A percentile compares a stretch with the other conserved stretches of the same genome.
Evolutionary conservation across 2,797 vertebrate species (phyloP).

Genomic region (Anguilla megastoma): DNA sequence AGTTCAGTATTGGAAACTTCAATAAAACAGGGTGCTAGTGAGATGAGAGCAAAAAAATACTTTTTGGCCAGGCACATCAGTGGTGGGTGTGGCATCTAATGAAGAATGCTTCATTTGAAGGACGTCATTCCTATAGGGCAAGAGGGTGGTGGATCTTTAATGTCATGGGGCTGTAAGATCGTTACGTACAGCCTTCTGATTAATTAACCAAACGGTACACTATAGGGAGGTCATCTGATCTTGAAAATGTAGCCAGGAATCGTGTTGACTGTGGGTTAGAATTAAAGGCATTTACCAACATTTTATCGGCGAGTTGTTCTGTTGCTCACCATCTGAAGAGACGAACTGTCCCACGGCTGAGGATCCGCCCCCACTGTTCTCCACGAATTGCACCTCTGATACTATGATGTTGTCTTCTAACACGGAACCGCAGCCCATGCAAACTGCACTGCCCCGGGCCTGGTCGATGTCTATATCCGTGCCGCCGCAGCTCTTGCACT

Average conservation of each 20-base stretch:
- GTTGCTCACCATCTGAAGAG: slow-evolving; percentile 81
- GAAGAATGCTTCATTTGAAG: not conserved
- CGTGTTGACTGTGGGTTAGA: not conserved
- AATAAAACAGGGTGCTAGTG: too few species aligned
- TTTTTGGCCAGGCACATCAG: too few species aligned
- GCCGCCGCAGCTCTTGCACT: slow-evolving; percentile 86
- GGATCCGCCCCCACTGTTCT: slow-evolving; percentile 89
- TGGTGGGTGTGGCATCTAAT: not conserved
- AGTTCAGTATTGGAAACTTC: not conserved
- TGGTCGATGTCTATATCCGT: slow-evolving; percentile 89
- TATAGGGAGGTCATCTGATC: not conserved
- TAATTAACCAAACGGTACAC: not conserved
- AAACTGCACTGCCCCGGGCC: slow-evolving; percentile 90
- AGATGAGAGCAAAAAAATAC: too few species aligned
- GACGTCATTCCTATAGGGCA: not conserved
- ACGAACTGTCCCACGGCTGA: slow-evolving; percentile 95
- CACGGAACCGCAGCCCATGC: slow-evolving; percentile 90
- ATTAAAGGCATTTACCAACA: not conserved
- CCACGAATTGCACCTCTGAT: slow-evolving; percentile 95
- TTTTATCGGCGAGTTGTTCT: not conserved
- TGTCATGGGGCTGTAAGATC: not conserved
- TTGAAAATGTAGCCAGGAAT: not conserved
- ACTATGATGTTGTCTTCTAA: slow-evolving; percentile 98
- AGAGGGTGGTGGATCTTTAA: not conserved
- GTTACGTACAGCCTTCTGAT: not conserved